Evolutionary conservation across 2,888 invertebrate species (phyloP).

Genomic region (Orthosia incerta): DNA sequence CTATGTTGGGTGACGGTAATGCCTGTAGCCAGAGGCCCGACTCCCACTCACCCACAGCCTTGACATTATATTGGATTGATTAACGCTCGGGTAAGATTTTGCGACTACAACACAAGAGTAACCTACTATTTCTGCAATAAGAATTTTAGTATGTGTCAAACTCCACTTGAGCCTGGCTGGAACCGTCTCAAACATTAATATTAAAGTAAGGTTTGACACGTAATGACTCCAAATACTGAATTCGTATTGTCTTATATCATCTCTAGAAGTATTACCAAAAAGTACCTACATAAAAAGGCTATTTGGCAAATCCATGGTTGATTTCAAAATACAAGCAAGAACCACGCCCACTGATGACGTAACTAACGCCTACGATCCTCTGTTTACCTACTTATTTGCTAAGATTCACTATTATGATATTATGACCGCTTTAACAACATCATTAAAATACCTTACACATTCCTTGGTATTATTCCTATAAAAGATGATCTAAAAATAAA

Average conservation of each 20-base stretch:
- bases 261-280: background rate
- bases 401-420: constrained; percentile 12
- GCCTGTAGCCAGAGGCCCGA: too few species aligned
- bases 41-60: too few species aligned
- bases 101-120: background rate
- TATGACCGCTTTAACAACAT: constrained; percentile 3
- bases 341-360: constrained; percentile 16
- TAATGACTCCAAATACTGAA: too few species aligned
- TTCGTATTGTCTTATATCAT: background rate
- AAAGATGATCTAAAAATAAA: constrained; percentile 26
- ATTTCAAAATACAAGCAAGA: constrained; percentile 4
- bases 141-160: too few species aligned
- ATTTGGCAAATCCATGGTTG: background rate
- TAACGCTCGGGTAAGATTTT: constrained; percentile 4
- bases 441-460: constrained; percentile 31
- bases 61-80: constrained; percentile 18
- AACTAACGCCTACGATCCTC: background rate
- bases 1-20: too few species aligned
- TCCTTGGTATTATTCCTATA: background rate
- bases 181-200: too few species aligned
- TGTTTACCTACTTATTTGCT: constrained; percentile 19
- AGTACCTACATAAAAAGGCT: background rate
- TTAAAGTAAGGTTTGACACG: too few species aligned
- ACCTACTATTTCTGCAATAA: too few species aligned
- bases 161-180: too few species aligned